Conservation (phyloP, 2,888 invertebrate species). For the Archaeoteleia sp. region DNA sequence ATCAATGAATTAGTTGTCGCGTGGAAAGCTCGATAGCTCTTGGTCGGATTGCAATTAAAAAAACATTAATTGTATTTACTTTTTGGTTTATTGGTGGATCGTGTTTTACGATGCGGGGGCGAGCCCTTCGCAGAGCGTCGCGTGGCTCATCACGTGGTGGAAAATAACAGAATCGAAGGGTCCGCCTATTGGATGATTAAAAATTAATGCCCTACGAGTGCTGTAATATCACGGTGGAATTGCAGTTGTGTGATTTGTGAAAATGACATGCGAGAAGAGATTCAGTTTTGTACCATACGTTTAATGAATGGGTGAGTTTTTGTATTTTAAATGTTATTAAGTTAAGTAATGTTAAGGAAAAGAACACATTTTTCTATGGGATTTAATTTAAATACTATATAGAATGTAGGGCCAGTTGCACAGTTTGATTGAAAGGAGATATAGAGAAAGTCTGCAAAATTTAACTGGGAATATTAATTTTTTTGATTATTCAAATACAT, state of each 20-base stretch:
- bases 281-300: too few species aligned
- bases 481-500: too few species aligned
- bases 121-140: constrained; percentile 15
- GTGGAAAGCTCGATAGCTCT: constrained; percentile 4
- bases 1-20: constrained; percentile 17
- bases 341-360: too few species aligned
- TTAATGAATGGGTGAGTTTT: too few species aligned
- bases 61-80: constrained; percentile 46
- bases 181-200: constrained; percentile 33
- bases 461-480: too few species aligned
- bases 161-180: constrained; percentile 43
- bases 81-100: constrained; percentile 34
- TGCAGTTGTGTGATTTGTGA: constrained; percentile 16
- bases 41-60: constrained; percentile 24
- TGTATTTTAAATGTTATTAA: too few species aligned
- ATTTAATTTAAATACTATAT: too few species aligned
- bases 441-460: too few species aligned
- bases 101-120: constrained; percentile 14
- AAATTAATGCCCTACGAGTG: constrained; percentile 31
- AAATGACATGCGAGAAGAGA: constrained; percentile 7
- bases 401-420: too few species aligned
- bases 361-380: too few species aligned
- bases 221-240: constrained; percentile 21
- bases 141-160: constrained; percentile 46
- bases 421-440: too few species aligned